phyloP scores from a whole-genome alignment of 2,113 vertebrate genomes.

The Tragulus kanchil region DNA sequence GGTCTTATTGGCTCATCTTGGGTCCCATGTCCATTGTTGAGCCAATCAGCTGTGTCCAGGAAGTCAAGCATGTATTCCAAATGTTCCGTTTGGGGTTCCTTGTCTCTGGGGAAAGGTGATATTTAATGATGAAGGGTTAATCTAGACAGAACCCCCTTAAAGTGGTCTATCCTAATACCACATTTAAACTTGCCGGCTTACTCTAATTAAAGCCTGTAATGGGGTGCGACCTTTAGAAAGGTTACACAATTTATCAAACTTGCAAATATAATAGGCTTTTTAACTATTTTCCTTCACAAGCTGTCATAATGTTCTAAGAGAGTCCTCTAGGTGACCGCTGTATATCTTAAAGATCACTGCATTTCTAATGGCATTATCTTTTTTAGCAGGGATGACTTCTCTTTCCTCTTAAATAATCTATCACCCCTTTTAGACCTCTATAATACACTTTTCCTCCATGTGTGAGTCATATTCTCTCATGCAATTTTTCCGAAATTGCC shows the following conservation, averaged over 20 bases:
- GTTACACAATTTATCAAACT: constrained; percentile 45
- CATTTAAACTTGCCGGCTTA: not conserved
- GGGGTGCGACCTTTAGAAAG: constrained; percentile 22
- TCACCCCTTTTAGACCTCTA: not conserved
- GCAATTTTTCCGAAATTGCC: not conserved
- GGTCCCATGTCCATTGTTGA: not conserved
- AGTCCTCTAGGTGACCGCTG: constrained; percentile 31
- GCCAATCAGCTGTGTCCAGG: not conserved
- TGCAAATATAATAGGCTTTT: constrained; percentile 5
- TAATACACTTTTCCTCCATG: not conserved
- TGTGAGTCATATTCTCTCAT: not conserved
- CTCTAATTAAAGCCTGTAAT: constrained; percentile 50
- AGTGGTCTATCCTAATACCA: not conserved
- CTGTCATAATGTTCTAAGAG: not conserved
- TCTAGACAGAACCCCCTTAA: not conserved
- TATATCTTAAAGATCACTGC: not conserved
- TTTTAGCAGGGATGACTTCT: not conserved
- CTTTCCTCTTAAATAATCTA: constrained; percentile 10
- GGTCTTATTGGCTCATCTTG: not conserved
- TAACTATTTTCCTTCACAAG: not conserved
- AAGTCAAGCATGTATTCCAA: not conserved
- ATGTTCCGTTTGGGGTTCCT: not conserved
- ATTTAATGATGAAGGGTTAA: not conserved
- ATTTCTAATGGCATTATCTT: constrained; percentile 1
- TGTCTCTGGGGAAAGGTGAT: not conserved